phyloP scores from a whole-genome alignment of 2,113 vertebrate species.

The Dissostichus mawsoni region DNA sequence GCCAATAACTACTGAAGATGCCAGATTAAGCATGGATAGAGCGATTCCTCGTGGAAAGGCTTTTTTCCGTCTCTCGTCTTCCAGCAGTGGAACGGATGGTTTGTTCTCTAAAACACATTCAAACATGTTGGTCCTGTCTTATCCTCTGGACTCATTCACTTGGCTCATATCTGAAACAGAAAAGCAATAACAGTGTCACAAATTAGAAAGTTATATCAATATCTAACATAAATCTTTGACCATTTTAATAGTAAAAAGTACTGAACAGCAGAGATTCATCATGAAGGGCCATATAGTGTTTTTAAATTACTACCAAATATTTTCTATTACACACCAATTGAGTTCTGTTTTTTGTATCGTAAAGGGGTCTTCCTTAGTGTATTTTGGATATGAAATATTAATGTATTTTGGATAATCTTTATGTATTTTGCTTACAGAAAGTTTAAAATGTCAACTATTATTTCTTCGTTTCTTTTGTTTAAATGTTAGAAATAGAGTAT shows the following conservation, averaged over 20 bases:
- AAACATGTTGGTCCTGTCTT: slow-evolving; percentile 24
- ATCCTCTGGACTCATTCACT: slow-evolving; percentile 76
- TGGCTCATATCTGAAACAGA: slow-evolving; percentile 83
- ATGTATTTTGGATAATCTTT: too few relatives aligned
- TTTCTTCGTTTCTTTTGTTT: too few relatives aligned
- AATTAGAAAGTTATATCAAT: neutral
- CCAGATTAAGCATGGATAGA: slow-evolving; percentile 44
- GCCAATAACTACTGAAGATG: slow-evolving; percentile 42
- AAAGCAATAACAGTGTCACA: neutral
- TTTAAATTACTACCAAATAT: neutral
- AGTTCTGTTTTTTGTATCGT: too few relatives aligned
- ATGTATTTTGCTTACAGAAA: too few relatives aligned
- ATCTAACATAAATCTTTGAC: neutral
- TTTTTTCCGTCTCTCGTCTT: slow-evolving; percentile 42
- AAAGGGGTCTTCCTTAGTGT: too few relatives aligned
- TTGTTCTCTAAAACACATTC: slow-evolving; percentile 33
- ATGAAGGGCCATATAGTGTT: neutral
- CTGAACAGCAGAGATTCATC: neutral
- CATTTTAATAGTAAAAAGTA: neutral
- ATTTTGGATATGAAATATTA: too few relatives aligned
- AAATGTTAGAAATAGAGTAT: too few relatives aligned
- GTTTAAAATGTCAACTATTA: too few relatives aligned
- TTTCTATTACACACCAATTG: neutral
- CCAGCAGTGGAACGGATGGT: slow-evolving; percentile 32
- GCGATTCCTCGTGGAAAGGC: neutral